Conservation (phyloP, 2,113 vertebrate genomes). For the Heterocephalus glaber region DNA sequence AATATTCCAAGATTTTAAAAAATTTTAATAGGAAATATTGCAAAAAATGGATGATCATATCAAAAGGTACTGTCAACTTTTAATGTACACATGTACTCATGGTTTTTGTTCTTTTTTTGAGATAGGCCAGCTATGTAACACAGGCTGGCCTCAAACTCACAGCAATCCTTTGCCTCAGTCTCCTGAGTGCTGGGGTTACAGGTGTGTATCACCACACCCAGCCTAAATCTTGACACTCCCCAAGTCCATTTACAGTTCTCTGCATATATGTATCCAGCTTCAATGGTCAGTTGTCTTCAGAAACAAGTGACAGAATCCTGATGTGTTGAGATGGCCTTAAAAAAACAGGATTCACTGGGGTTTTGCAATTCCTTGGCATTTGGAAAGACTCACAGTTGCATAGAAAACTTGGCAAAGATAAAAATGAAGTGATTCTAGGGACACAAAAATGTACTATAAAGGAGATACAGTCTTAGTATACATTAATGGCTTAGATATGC, state of each 20-base stretch:
- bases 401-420: slow-evolving; percentile 3
- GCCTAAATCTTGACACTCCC: background rate
- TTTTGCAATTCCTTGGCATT: background rate
- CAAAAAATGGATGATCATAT: slow-evolving; percentile 24
- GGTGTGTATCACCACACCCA: background rate
- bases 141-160: background rate
- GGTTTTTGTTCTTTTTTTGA: background rate
- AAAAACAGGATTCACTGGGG: background rate
- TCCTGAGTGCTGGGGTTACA: background rate
- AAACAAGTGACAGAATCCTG: background rate
- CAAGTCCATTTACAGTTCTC: background rate
- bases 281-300: background rate
- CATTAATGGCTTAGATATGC: background rate
- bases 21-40: background rate
- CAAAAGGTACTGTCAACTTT: background rate
- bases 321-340: background rate
- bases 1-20: background rate
- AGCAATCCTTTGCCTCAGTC: background rate
- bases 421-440: background rate
- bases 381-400: slow-evolving; percentile 3
- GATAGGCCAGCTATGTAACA: background rate
- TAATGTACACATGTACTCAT: background rate
- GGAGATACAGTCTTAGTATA: background rate
- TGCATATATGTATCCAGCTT: background rate
- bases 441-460: background rate